Conservation (phyloP, 2,113 vertebrate species). For the Chrysemys picta region DNA sequence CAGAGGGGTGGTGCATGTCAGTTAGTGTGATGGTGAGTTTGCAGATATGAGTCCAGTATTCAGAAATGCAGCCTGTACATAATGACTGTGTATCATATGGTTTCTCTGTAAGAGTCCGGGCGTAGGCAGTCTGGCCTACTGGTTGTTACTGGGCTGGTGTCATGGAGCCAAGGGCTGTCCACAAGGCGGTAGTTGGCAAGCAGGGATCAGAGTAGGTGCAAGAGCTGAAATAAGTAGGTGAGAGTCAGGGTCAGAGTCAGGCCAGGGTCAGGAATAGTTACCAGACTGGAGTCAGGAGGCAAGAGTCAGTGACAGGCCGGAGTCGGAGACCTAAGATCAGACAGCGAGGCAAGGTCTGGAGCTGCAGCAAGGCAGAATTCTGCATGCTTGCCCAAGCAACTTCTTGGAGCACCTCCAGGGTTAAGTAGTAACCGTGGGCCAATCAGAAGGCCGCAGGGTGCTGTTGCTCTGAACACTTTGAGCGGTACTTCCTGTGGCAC, state of each 20-base stretch:
- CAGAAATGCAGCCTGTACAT: background rate
- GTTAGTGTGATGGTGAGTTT: background rate
- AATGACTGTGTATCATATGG: background rate
- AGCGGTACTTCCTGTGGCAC: background rate
- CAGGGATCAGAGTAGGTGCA: background rate
- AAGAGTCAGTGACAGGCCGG: background rate
- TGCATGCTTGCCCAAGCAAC: background rate
- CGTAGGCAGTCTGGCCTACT: background rate
- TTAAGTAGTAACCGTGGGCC: background rate
- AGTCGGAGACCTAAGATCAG: background rate
- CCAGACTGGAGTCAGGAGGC: background rate
- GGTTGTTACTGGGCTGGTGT: background rate
- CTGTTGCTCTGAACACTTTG: background rate
- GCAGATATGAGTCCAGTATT: background rate
- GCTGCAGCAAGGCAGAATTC: background rate
- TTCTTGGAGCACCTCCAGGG: background rate
- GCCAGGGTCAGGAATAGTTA: background rate
- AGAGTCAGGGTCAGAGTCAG: background rate
- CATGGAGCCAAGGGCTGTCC: background rate
- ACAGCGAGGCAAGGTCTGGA: background rate
- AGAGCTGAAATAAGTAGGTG: background rate
- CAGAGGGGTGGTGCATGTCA: background rate
- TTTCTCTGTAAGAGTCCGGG: background rate
- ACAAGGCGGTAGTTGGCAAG: background rate
- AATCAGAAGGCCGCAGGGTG: background rate